Evolutionary conservation across 1,140 invertebrate genomes (phyloP).

Genomic region (Colletes latitarsis): DNA sequence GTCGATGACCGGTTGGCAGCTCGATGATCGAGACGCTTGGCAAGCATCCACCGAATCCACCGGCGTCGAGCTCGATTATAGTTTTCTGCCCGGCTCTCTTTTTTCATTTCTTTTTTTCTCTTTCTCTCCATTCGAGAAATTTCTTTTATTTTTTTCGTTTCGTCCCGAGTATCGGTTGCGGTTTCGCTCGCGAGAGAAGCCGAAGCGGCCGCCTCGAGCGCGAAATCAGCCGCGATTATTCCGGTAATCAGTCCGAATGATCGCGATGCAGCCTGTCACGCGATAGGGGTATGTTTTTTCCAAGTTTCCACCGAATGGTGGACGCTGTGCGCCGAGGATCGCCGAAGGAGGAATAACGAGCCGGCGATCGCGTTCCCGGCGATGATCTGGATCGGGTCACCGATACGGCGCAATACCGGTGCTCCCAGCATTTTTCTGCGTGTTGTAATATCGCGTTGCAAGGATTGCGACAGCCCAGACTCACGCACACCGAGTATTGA

Average conservation of each 20-base stretch:
- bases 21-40: constrained; percentile 41
- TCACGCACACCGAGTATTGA: constrained; percentile 79
- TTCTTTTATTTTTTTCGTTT: neutral
- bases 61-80: constrained; percentile 8
- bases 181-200: neutral
- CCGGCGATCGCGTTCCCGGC: constrained; percentile 17
- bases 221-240: neutral
- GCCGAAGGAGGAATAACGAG: neutral
- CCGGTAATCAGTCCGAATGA: constrained; percentile 19
- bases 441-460: constrained; percentile 69
- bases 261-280: constrained; percentile 23
- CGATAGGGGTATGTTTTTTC: neutral
- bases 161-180: neutral
- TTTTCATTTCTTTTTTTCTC: neutral
- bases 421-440: constrained; percentile 53
- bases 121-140: neutral
- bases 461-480: constrained; percentile 73
- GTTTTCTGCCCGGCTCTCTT: neutral
- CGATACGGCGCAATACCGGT: constrained; percentile 50
- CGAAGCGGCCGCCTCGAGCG: neutral
- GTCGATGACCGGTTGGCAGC: constrained; percentile 36
- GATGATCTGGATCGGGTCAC: constrained; percentile 52
- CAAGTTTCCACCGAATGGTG: neutral
- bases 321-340: constrained; percentile 4
- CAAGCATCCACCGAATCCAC: constrained; percentile 31